Evolutionary conservation across 1,140 invertebrate species (phyloP), one percentile per base, ranked within the genome.

Genomic region (Sinonovacula constricta): DNA sequence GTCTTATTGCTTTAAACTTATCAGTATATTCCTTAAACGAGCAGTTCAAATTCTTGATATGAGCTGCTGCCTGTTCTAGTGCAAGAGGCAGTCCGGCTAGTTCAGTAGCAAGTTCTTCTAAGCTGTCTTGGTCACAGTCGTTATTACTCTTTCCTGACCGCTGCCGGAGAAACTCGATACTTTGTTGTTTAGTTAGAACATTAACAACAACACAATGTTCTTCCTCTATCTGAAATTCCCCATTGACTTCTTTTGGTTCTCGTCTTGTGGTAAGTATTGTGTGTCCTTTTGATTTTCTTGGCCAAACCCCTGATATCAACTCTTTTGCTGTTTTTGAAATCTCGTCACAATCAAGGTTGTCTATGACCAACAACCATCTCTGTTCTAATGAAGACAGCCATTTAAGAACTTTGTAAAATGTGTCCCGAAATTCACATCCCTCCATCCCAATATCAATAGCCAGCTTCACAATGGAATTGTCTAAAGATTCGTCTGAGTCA

Each of bases 341-440:
- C 18, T 65, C 59, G 12, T 63, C 67, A 45, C 18, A 7, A 71
- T 79, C 76, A 14, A 62, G 26, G 26, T 79, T 79, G 49, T 79
- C 76, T 12, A 79, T 33, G 49, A 79, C 77, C 22, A 79, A 54
- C 0, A 79, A 33, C 77, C 77, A 79, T 72, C 54, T 72, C 28
- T 66, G 7, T 24, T 45, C 2, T 45, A 79, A 31, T n/a, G 2
- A 0, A 0, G 60, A 33, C 5, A 79, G 4, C 77, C 77, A 79
- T 0, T 51, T 49, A 3, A 72, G n/a, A 1, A 69, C 59, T 59
- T 45, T 66, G 2, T 18, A 1, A n/a, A 49, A 14, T 18, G 69
- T 71, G 57, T 72, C 68, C 5, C 39, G 65, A 18, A 54, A 18
- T 28, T 79, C 51, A 24, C 66, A 30, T 15, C 76, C 76, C 45